phyloP scores from a whole-genome alignment of 1,140 invertebrate species.

The Lucilia sericata region DNA sequence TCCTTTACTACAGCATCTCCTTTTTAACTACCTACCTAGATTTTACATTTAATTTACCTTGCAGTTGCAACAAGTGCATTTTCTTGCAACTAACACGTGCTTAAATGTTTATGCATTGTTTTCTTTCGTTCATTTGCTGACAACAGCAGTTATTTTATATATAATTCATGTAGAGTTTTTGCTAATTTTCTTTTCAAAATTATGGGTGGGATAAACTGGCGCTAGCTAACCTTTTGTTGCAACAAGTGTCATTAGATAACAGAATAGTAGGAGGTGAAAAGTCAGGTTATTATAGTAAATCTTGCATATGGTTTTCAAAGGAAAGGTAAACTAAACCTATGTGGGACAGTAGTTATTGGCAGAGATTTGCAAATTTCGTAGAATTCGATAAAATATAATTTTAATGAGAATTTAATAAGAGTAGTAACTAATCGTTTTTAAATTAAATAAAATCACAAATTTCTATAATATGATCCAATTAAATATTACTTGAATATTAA shows the following conservation, averaged over 20 bases:
- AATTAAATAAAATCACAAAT: too few species aligned
- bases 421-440: too few species aligned
- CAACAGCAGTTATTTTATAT: neutral
- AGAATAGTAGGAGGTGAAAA: neutral
- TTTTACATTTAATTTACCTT: neutral
- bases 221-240: neutral
- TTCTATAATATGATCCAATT: too few species aligned
- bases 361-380: too few species aligned
- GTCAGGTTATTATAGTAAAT: neutral
- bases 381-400: too few species aligned
- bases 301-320: neutral
- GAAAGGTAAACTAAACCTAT: neutral
- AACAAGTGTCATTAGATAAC: neutral
- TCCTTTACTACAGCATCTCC: too few species aligned
- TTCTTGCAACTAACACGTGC: neutral
- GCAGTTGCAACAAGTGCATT: slow-evolving; percentile 2
- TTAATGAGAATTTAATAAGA: too few species aligned
- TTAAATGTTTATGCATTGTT: neutral
- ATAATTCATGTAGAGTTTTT: neutral
- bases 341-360: too few species aligned
- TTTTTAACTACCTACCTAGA: too few species aligned
- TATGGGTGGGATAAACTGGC: neutral
- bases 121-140: neutral
- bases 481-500: too few species aligned
- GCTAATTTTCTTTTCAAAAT: neutral